Evolutionary conservation across 1,140 invertebrate genomes (phyloP), one percentile per base, ranked within the genome.

Genomic region (Pseudomyrmex gracilis): DNA sequence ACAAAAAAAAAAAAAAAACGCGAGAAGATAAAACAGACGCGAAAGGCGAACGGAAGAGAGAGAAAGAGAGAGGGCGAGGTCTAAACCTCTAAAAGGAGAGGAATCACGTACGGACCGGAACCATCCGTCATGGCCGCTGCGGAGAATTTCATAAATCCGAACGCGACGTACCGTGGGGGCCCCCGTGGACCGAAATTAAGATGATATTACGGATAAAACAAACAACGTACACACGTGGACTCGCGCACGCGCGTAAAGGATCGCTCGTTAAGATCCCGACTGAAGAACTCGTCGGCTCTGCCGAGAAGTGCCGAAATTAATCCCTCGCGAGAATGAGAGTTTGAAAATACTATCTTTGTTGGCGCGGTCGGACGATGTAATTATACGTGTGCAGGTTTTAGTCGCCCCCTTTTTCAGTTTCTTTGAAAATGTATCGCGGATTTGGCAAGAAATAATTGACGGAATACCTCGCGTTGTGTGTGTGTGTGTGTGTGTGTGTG

Each of bases 201-300:
- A 92, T 92, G 86, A 92, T 92, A 93, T 93, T 92, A 91, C 89
- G 92, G 89, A 93, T 92, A 93, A 93, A 93, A 92, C 87, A 84
- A 71, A 34, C 34, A 34, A 34, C 34, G 34, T 34, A 34, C 5
- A 34, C 34, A 34, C 34, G 34, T 34, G 34, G 34, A 0, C 34
- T 34, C 34, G 34, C 34, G 87, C 64, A 85, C 84, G 47, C 67
- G 78, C 64, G 82, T 80, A n/a, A 34, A 64, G 63, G 77, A 74
- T 63, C 20, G 68, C 63, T 76, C 74, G 86, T 87, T 87, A 87
- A 87, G 73, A 53, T 43, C 10, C 57, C 22, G 47, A 43, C 73
- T 70, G 47, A 34, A 34, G 34, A 60, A 68, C 80, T 73, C 43
- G 85, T 61, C 87, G 58, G 57, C 53, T 61, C n/a, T 63, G n/a